Evolutionary conservation across 2,888 invertebrate species (phyloP), one percentile per base, ranked within the genome.

Genomic region (Coelinius sp.): DNA sequence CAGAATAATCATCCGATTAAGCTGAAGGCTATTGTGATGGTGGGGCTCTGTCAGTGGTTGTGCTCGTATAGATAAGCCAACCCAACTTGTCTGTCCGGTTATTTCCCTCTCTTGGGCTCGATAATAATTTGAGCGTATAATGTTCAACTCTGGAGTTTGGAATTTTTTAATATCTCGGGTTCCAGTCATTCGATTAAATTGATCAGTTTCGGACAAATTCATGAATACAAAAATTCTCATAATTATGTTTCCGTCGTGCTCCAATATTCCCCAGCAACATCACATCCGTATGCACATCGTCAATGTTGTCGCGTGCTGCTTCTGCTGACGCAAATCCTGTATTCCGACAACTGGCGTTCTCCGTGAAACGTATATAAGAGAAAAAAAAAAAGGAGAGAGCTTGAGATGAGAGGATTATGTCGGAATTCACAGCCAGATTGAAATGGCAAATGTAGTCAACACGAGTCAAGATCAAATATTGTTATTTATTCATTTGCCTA

Each of bases 1-100:
- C 83, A 82, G 82, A 85, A 85, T 85, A 85, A 85, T 85, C 85
- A 83, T 84, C 80, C 79, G 85, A 85, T 85, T 85, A 84, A 83
- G 77, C 76, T 70, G 78, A 79, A 82, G 81, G 78, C 80, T 78
- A 81, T 78, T 79, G 77, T 83, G 81, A 78, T 71, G 76, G 78
- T 73, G 22, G 17, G 22, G 20, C 49, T 49, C 12, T 7, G 14
- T 17, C n/a, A 14, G 59, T 17, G 35, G 59, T 35, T 59, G 59
- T 35, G 17, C 31, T 20, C 17, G 46, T 20, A 31, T 31, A 20
- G 59, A 59, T 59, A 59, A 59, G 59, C 59, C 59, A 14, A 4
- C 25, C 67, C 38, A 27, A 66, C 53, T 38, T 41, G 56, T 62
- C 41, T 64, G 65, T 44, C 44, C 41, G 12, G 41, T 66, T 71